Conservation (phyloP, 2,797 vertebrate species). For the Mallotus villosus region DNA sequence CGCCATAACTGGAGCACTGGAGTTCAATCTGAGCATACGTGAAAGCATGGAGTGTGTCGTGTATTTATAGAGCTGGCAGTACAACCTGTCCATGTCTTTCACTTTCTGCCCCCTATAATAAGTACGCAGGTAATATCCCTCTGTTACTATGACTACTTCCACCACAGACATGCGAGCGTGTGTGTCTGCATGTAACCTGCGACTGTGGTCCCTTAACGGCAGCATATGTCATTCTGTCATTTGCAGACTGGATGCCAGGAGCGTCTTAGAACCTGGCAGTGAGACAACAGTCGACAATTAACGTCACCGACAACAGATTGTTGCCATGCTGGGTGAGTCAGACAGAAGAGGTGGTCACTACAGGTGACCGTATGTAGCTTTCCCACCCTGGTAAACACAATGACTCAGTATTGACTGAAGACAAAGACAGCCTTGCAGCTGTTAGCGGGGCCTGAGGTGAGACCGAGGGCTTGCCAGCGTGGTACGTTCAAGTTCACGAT, state of each 20-base stretch:
- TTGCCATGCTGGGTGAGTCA: not conserved
- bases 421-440: constrained; percentile 6
- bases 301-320: not conserved
- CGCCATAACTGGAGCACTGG: not conserved
- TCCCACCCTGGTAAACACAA: constrained; percentile 3
- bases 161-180: not conserved
- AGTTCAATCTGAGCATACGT: not conserved
- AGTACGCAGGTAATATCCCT: not conserved
- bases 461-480: not conserved
- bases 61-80: constrained; percentile 13
- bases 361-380: not conserved
- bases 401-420: constrained; percentile 6
- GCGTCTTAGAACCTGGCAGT: not conserved
- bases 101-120: not conserved
- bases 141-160: too few relatives aligned
- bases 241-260: not conserved
- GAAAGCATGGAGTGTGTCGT: not conserved
- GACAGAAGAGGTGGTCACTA: not conserved
- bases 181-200: not conserved
- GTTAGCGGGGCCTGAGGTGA: not conserved
- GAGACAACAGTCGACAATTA: not conserved
- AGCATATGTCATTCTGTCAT: not conserved
- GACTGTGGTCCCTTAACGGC: not conserved
- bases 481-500: not conserved
- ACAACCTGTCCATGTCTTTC: constrained; percentile 3